A percentile compares a stretch with the other conserved stretches of the same genome.
Evolutionary conservation across 2,888 invertebrate species (phyloP).

Genomic region (Napeogenes inachia): DNA sequence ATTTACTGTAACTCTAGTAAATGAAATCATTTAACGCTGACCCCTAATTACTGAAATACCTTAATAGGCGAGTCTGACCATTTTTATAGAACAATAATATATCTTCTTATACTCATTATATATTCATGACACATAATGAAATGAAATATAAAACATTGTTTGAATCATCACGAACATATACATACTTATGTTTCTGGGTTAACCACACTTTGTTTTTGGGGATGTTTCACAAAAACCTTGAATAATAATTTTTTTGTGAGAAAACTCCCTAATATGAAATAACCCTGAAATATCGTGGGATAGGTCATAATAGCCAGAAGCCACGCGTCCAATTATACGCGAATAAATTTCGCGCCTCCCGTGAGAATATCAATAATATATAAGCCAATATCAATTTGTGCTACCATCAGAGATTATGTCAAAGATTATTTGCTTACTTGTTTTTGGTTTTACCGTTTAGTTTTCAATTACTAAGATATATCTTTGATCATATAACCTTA

Average conservation of each 20-base stretch:
- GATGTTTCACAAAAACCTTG: too few relatives aligned
- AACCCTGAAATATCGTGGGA: constrained; percentile 14
- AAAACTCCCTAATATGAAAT: not conserved
- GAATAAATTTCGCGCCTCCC: constrained; percentile 58
- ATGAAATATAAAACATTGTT: constrained; percentile 5
- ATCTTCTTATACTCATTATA: not conserved
- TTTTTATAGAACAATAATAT: not conserved
- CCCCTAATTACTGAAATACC: not conserved
- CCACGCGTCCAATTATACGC: constrained; percentile 53
- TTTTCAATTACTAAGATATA: too few relatives aligned
- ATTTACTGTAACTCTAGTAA: not conserved
- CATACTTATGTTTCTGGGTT: not conserved
- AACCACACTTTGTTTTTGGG: not conserved
- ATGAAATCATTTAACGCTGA: not conserved
- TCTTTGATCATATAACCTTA: too few relatives aligned
- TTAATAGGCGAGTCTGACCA: not conserved
- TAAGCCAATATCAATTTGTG: constrained; percentile 54
- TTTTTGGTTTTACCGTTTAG: too few relatives aligned
- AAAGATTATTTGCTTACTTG: constrained; percentile 35
- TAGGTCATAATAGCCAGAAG: constrained; percentile 27
- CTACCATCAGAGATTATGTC: constrained; percentile 40
- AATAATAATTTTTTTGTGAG: too few relatives aligned
- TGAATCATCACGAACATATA: not conserved
- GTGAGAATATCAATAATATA: constrained; percentile 60
- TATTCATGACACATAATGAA: not conserved